Conservation (phyloP, 2,888 invertebrate genomes). For the Ophion ellenae region DNA sequence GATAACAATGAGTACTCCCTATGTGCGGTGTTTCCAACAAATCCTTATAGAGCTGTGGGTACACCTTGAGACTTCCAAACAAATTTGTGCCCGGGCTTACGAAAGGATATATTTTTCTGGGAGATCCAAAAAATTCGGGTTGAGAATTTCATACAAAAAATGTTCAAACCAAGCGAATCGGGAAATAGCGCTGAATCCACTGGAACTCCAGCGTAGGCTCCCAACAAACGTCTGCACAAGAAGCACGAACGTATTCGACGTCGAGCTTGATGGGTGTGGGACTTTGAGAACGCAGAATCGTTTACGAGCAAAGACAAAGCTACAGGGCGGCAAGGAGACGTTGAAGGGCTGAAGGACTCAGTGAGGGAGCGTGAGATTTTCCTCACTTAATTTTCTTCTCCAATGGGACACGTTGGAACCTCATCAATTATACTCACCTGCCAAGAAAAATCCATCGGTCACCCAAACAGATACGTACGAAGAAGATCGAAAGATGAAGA, state of each 20-base stretch:
- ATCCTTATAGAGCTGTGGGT: no score
- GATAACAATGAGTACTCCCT: no score
- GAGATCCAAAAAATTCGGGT: no score
- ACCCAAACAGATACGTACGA: slow-evolving; percentile 11
- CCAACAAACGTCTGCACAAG: neutral
- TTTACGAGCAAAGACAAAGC: neutral
- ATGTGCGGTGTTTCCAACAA: no score
- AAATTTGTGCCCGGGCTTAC: no score
- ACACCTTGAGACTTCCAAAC: no score
- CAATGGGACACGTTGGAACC: slow-evolving; percentile 25
- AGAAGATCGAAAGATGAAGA: slow-evolving; percentile 17
- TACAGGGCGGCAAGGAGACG: neutral
- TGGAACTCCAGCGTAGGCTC: no score
- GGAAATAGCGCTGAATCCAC: no score
- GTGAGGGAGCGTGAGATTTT: neutral
- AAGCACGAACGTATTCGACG: neutral
- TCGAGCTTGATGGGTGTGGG: neutral
- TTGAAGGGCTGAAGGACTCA: neutral
- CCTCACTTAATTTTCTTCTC: neutral
- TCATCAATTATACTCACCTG: slow-evolving; percentile 21
- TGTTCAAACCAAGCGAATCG: no score
- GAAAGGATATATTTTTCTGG: no score
- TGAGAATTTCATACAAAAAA: no score
- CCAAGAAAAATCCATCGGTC: neutral
- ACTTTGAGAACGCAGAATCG: neutral